Evolutionary conservation across 2,888 invertebrate species (phyloP).

Genomic region (Chironomus tentans): DNA sequence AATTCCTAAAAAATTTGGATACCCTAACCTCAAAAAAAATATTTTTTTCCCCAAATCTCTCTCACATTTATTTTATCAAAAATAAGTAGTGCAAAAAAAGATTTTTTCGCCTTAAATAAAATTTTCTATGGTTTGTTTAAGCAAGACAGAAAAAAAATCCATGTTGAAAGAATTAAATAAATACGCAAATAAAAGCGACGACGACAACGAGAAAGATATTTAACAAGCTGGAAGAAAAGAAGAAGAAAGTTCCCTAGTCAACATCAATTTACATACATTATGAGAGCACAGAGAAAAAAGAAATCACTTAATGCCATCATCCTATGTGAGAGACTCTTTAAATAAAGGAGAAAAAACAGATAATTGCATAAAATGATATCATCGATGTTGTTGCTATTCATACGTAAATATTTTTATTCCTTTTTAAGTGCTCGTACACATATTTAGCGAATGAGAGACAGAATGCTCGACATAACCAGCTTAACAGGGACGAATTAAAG

Average conservation of each 20-base stretch:
- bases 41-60: too few relatives aligned
- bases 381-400: not conserved
- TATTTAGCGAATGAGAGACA: not conserved
- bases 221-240: too few relatives aligned
- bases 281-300: not conserved
- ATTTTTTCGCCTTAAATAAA: too few relatives aligned
- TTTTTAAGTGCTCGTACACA: conserved; percentile 9
- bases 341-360: not conserved
- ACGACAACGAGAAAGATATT: too few relatives aligned
- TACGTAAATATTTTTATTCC: conserved; percentile 14
- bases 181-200: too few relatives aligned
- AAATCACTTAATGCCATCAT: not conserved
- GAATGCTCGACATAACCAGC: not conserved
- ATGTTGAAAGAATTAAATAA: too few relatives aligned
- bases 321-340: not conserved
- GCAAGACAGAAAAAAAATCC: too few relatives aligned
- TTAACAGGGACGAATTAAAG: not conserved
- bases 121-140: too few relatives aligned
- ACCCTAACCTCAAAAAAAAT: too few relatives aligned
- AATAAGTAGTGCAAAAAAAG: too few relatives aligned
- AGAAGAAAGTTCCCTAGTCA: not conserved
- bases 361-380: conserved; percentile 27
- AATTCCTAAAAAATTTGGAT: too few relatives aligned
- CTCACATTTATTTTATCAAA: too few relatives aligned
- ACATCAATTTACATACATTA: not conserved